Conservation (phyloP, 2,113 vertebrate genomes). For the Helogale parvula region DNA sequence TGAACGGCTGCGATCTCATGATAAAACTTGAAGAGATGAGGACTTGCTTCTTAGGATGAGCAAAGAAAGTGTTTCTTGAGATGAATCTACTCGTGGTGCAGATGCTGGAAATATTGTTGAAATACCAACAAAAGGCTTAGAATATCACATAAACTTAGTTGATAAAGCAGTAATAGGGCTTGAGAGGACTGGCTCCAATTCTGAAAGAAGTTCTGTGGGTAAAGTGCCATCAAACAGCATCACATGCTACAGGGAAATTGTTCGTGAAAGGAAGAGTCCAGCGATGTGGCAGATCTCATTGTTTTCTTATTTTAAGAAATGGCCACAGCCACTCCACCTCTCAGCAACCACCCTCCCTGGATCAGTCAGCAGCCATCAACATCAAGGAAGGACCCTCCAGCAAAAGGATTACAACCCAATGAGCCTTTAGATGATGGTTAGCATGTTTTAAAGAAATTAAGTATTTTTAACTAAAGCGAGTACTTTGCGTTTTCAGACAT, state of each 20-base stretch:
- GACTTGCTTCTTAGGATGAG: not conserved
- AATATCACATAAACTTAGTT: not conserved
- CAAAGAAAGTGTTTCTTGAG: not conserved
- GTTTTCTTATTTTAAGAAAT: not conserved
- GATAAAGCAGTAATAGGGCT: not conserved
- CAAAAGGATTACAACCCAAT: not conserved
- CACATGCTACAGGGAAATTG: not conserved
- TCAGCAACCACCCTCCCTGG: not conserved
- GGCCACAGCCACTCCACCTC: not conserved
- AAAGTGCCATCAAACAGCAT: not conserved
- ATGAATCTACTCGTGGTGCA: not conserved
- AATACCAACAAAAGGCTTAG: not conserved
- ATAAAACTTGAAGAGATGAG: not conserved
- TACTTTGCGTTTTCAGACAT: not conserved
- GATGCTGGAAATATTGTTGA: not conserved
- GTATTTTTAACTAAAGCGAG: not conserved
- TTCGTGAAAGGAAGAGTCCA: not conserved
- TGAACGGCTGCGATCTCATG: not conserved
- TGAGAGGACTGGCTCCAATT: not conserved
- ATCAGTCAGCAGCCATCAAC: not conserved
- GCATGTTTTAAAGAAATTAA: not conserved
- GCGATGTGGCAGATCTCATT: not conserved
- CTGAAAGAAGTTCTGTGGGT: not conserved
- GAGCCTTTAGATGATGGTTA: not conserved
- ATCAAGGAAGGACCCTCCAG: not conserved